Percentiles rank a stretch among this genome's conserved stretches.
Conservation (phyloP, 2,888 invertebrate species). For the Crepidodera aurea region DNA sequence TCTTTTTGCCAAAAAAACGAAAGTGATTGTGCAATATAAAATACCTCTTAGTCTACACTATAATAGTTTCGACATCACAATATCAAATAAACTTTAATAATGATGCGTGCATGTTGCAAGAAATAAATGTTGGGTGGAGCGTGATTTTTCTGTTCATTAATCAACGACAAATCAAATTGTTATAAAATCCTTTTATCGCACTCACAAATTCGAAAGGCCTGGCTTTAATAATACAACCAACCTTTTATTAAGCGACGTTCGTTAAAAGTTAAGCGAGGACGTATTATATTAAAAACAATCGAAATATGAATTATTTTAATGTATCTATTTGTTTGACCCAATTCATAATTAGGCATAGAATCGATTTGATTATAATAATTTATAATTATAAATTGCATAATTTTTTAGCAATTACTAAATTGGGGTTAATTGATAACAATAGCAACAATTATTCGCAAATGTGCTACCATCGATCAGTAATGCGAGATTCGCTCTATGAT, state of each 20-base stretch:
- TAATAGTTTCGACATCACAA: constrained; percentile 14
- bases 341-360: too few species aligned
- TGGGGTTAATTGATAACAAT: too few species aligned
- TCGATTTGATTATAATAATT: too few species aligned
- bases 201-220: constrained; percentile 17
- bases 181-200: constrained; percentile 18
- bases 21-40: constrained; percentile 10
- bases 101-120: constrained; percentile 25
- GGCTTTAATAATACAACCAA: constrained; percentile 3
- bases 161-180: constrained; percentile 29
- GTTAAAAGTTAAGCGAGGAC: not conserved
- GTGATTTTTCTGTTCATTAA: constrained; percentile 27
- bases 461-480: too few species aligned
- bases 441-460: too few species aligned
- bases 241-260: too few species aligned
- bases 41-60: not conserved
- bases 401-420: too few species aligned
- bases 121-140: constrained; percentile 32
- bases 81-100: constrained; percentile 11
- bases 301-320: constrained; percentile 9
- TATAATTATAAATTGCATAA: too few species aligned
- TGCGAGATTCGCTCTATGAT: too few species aligned
- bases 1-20: constrained; percentile 10
- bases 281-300: constrained; percentile 12
- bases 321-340: not conserved